Conservation (phyloP, 2,888 invertebrate genomes). For the Cepaea hortensis region DNA sequence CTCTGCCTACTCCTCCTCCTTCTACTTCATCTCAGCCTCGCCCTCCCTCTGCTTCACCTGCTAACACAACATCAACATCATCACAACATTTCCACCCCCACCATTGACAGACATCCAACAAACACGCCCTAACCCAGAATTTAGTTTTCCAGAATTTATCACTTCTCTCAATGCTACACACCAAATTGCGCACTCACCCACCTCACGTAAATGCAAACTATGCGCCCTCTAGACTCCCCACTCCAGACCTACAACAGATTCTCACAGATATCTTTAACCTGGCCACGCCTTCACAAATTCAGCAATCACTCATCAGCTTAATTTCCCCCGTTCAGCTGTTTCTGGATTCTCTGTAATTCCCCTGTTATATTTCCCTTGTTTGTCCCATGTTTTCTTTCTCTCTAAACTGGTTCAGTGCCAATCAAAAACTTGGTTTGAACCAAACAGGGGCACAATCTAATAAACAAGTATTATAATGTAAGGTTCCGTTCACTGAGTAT, state of each 20-base stretch:
- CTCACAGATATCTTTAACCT: slow-evolving; percentile 1
- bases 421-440: no score
- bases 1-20: not conserved
- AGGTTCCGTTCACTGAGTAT: no score
- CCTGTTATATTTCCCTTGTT: not conserved
- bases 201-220: no score
- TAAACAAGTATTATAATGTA: no score
- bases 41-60: not conserved
- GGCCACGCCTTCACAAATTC: not conserved
- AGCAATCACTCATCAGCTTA: not conserved
- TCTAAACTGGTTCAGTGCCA: no score
- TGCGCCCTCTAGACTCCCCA: not conserved
- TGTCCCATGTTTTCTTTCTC: not conserved
- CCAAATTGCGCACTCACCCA: no score
- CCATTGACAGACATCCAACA: not conserved
- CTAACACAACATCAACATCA: no score
- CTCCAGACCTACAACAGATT: not conserved
- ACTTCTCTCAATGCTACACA: no score
- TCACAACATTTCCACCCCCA: not conserved
- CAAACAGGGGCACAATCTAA: no score
- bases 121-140: not conserved
- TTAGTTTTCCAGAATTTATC: not conserved
- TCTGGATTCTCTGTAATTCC: not conserved
- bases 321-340: not conserved
- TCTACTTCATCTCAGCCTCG: not conserved